A percentile compares a stretch with the other conserved stretches of the same genome.
Evolutionary conservation across 2,113 vertebrate genomes (phyloP).

Genomic region (Coturnix japonica): DNA sequence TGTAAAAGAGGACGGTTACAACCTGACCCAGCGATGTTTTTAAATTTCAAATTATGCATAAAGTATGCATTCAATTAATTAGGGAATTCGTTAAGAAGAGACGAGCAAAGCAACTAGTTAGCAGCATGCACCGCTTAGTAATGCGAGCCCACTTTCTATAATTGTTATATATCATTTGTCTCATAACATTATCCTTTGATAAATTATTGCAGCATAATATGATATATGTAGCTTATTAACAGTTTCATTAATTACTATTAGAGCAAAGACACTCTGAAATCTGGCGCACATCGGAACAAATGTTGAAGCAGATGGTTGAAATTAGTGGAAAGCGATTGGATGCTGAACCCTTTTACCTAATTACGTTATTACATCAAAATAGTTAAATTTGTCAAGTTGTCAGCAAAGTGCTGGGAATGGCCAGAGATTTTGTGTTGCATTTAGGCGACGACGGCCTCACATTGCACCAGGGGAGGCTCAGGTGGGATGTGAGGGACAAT

Average conservation of each 20-base stretch:
- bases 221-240: slow-evolving; percentile 94
- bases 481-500: too few relatives aligned
- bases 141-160: slow-evolving; percentile 89
- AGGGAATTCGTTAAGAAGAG: slow-evolving; percentile 90
- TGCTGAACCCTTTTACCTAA: slow-evolving; percentile 78
- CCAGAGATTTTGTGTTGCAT: not conserved
- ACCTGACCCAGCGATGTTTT: slow-evolving; percentile 88
- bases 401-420: not conserved
- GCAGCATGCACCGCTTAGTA: slow-evolving; percentile 84
- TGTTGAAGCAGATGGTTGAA: slow-evolving; percentile 93
- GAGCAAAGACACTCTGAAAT: slow-evolving; percentile 80
- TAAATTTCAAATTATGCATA: slow-evolving; percentile 91
- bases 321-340: slow-evolving; percentile 84
- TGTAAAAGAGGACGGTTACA: slow-evolving; percentile 84
- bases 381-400: slow-evolving; percentile 68
- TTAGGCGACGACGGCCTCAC: too few relatives aligned
- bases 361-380: slow-evolving; percentile 76
- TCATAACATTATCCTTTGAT: slow-evolving; percentile 88
- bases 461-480: too few relatives aligned
- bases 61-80: slow-evolving; percentile 94
- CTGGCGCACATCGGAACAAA: slow-evolving; percentile 80
- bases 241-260: slow-evolving; percentile 97
- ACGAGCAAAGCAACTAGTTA: slow-evolving; percentile 83
- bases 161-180: slow-evolving; percentile 93
- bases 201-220: slow-evolving; percentile 83